Conservation (phyloP, 1,140 invertebrate species). For the Leptestheria dahalacensis region DNA sequence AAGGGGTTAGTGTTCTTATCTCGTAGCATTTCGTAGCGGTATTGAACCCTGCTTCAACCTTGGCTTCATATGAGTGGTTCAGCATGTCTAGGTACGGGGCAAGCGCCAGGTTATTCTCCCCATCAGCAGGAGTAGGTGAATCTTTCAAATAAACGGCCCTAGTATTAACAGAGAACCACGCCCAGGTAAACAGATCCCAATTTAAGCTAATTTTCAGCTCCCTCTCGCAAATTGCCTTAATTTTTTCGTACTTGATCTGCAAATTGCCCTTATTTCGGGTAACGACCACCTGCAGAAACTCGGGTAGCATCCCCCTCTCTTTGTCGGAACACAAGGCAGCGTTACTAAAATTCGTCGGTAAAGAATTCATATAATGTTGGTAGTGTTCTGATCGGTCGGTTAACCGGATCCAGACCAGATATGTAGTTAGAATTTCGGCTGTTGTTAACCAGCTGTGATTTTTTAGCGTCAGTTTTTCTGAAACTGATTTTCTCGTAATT, state of each 20-base stretch:
- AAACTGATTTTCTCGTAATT: background rate
- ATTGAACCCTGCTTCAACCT: constrained; percentile 34
- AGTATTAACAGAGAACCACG: constrained; percentile 60
- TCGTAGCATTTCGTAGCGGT: constrained; percentile 33
- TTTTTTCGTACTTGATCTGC: constrained; percentile 20
- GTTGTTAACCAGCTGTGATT: background rate
- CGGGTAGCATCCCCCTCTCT: constrained; percentile 25
- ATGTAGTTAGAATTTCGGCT: constrained; percentile 2
- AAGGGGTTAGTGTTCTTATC: constrained; percentile 33
- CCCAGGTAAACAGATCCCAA: constrained; percentile 33
- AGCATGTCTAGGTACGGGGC: constrained; percentile 64
- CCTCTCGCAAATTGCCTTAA: constrained; percentile 23
- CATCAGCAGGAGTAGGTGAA: background rate
- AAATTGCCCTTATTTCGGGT: constrained; percentile 19
- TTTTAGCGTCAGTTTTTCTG: background rate
- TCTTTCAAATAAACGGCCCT: constrained; percentile 40
- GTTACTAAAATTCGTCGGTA: constrained; percentile 38
- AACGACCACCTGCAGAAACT: constrained; percentile 21
- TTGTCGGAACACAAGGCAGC: constrained; percentile 33
- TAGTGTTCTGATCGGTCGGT: background rate
- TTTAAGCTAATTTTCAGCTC: constrained; percentile 29
- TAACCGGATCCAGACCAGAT: background rate
- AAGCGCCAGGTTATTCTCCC: constrained; percentile 43
- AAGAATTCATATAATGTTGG: constrained; percentile 36
- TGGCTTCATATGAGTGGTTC: constrained; percentile 46